Evolutionary conservation across 2,888 invertebrate genomes (phyloP).

Genomic region (Lepidocyrtinus sp.): DNA sequence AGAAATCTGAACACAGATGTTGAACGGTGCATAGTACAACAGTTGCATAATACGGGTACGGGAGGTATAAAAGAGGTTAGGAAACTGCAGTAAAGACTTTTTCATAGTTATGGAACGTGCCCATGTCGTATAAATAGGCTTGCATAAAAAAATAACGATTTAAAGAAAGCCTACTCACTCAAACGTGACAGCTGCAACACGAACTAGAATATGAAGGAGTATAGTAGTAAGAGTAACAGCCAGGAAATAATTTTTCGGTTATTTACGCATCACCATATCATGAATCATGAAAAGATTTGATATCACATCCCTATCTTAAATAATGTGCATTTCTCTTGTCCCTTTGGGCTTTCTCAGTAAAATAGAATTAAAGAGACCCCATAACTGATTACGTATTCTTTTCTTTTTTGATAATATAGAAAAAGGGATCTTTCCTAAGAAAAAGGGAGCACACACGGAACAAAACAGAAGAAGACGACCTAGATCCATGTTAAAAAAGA

Average conservation of each 20-base stretch:
- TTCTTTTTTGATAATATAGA: slow-evolving; percentile 46
- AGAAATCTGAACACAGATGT: background rate
- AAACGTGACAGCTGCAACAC: slow-evolving; percentile 43
- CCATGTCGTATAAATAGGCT: background rate
- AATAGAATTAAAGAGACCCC: slow-evolving; percentile 6
- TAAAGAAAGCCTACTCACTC: slow-evolving; percentile 25
- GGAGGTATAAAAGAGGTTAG: background rate
- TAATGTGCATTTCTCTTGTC: background rate
- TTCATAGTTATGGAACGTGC: slow-evolving; percentile 30
- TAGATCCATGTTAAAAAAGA: slow-evolving; percentile 19
- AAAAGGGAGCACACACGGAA: slow-evolving; percentile 34
- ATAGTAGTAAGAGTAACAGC: background rate
- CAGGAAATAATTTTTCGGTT: slow-evolving; percentile 38
- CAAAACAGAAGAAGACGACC: slow-evolving; percentile 32
- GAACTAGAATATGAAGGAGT: slow-evolving; percentile 2
- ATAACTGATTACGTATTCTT: slow-evolving; percentile 48
- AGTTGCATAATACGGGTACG: background rate
- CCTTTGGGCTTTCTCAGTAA: background rate
- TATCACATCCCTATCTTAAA: background rate
- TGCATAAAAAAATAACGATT: background rate
- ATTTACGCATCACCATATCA: background rate
- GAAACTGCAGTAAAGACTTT: background rate
- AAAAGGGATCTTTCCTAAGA: slow-evolving; percentile 28
- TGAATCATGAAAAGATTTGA: background rate
- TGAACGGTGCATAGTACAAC: background rate